Conservation (phyloP, 2,113 vertebrate genomes). For the Galemys pyrenaicus region DNA sequence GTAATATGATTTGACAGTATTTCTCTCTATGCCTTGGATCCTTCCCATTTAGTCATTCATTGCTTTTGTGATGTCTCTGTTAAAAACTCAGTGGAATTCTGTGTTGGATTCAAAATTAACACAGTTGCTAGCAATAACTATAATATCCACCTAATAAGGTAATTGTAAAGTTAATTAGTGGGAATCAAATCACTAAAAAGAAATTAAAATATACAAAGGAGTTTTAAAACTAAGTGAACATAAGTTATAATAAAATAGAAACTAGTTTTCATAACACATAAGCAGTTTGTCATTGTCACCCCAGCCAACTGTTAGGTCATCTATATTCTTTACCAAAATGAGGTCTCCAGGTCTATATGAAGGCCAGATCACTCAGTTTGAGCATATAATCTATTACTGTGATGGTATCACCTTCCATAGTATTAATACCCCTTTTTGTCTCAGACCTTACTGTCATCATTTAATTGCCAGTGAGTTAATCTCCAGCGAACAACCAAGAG, state of each 20-base stretch:
- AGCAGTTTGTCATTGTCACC: neutral
- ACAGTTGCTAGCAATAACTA: neutral
- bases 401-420: neutral
- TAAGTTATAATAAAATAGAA: conserved; percentile 3
- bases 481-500: neutral
- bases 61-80: conserved; percentile 30
- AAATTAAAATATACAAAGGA: neutral
- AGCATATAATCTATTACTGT: neutral
- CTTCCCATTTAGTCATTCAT: conserved; percentile 16
- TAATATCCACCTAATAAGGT: neutral
- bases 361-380: neutral
- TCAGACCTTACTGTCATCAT: neutral
- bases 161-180: neutral
- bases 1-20: neutral
- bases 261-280: neutral
- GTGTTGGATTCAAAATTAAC: neutral
- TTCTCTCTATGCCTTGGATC: neutral
- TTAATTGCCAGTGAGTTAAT: neutral
- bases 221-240: neutral
- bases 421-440: neutral
- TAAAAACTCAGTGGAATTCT: neutral
- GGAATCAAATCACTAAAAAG: neutral
- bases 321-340: neutral
- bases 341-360: neutral
- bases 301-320: neutral